A percentile compares a stretch with the other conserved stretches of the same genome.
Evolutionary conservation across 2,888 invertebrate species (phyloP).

Genomic region (Sesamia inferens): DNA sequence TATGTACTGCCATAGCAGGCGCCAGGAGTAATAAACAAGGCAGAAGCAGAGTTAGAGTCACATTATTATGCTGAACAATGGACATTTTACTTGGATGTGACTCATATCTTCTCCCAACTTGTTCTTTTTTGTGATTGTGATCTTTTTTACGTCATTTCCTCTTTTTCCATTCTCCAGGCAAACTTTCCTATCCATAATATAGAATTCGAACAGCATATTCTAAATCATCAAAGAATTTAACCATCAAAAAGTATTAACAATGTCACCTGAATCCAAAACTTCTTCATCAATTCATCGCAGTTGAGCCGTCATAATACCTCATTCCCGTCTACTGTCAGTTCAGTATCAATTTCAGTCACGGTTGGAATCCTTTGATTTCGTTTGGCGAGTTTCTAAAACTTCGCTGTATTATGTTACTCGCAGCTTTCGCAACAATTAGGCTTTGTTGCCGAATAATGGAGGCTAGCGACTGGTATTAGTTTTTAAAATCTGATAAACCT

Average conservation of each 20-base stretch:
- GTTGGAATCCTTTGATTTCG: constrained; percentile 59
- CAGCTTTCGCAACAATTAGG: constrained; percentile 59
- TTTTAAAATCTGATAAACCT: not conserved
- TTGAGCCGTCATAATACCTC: constrained; percentile 23
- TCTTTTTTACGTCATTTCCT: too few species aligned
- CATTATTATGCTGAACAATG: too few species aligned
- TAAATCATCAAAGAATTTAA: not conserved
- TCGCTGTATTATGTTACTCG: constrained; percentile 51
- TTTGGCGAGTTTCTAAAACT: constrained; percentile 60
- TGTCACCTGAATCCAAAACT: not conserved
- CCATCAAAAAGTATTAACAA: constrained; percentile 3
- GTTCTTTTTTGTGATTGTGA: too few species aligned
- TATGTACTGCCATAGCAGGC: too few species aligned
- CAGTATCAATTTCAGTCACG: constrained; percentile 61
- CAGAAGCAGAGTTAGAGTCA: too few species aligned
- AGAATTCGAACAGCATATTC: not conserved
- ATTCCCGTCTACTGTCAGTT: constrained; percentile 26
- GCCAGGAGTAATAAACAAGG: too few species aligned
- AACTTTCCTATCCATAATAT: constrained; percentile 2
- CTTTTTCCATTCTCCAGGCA: too few species aligned
- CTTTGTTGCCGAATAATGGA: constrained; percentile 27
- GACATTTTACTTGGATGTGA: too few species aligned
- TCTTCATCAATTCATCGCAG: constrained; percentile 1
- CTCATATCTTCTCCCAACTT: too few species aligned
- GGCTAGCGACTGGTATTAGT: not conserved